Percentiles rank a stretch among this genome's conserved stretches.
Evolutionary conservation across 2,113 vertebrate genomes (phyloP).

Genomic region (Origma solitaria): DNA sequence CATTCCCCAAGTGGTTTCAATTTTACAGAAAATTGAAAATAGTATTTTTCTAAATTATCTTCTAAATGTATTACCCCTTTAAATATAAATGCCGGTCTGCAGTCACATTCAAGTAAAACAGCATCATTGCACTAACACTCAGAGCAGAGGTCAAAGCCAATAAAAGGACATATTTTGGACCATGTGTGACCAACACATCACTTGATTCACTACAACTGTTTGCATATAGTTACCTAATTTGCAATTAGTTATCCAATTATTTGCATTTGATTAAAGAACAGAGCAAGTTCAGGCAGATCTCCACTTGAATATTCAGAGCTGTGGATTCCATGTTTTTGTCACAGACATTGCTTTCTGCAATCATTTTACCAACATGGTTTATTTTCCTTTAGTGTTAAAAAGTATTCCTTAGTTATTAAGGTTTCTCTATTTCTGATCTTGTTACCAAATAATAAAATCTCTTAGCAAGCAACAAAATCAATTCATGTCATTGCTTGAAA

Average conservation of each 20-base stretch:
- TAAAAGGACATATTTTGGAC: not conserved
- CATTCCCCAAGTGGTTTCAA: not conserved
- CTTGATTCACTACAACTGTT: not conserved
- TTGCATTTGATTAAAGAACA: not conserved
- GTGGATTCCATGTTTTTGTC: not conserved
- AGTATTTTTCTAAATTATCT: not conserved
- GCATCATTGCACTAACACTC: not conserved
- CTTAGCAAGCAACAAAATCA: not conserved
- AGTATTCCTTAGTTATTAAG: not conserved
- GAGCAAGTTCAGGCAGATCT: not conserved
- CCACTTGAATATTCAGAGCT: not conserved
- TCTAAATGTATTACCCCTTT: not conserved
- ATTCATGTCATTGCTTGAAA: not conserved
- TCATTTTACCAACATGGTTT: not conserved
- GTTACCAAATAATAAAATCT: not conserved
- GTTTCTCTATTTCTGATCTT: not conserved
- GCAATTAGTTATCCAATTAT: not conserved
- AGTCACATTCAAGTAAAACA: not conserved
- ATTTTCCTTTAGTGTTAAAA: not conserved
- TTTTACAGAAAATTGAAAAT: not conserved
- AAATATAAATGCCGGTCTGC: not conserved
- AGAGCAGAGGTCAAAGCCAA: not conserved
- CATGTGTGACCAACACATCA: not conserved
- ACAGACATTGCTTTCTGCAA: not conserved
- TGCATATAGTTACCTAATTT: not conserved